Conservation (phyloP, 2,888 invertebrate genomes). For the Artemia sp. region DNA sequence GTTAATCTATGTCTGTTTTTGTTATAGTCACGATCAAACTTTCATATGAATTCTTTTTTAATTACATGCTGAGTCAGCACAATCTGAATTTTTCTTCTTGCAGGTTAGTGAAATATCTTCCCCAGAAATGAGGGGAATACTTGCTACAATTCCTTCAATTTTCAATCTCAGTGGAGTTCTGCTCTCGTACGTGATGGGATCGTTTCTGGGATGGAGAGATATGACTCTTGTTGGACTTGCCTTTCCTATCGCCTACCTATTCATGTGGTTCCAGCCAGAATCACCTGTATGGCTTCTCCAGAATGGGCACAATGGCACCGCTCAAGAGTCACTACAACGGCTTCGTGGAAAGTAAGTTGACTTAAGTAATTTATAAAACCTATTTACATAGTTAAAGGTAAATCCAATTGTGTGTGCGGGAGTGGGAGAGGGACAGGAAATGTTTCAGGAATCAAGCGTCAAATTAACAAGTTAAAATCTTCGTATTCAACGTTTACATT, state of each 20-base stretch:
- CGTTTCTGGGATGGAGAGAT: neutral
- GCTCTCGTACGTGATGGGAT: neutral
- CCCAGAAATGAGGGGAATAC: neutral
- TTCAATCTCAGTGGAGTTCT: neutral
- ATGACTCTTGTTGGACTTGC: slow-evolving; percentile 1
- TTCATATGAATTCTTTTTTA: too few species aligned
- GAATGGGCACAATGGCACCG: neutral
- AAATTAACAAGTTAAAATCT: too few species aligned
- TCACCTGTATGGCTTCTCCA: slow-evolving; percentile 2
- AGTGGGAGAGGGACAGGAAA: too few species aligned
- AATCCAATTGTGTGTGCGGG: too few species aligned
- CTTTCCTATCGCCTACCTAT: neutral
- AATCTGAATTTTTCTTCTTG: neutral
- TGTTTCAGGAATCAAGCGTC: too few species aligned
- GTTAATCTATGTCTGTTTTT: too few species aligned
- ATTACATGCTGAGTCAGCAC: too few species aligned
- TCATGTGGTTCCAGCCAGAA: slow-evolving; percentile 1
- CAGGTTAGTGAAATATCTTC: slow-evolving; percentile 10
- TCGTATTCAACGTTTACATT: too few species aligned
- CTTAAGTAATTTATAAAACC: neutral
- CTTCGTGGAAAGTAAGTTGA: neutral
- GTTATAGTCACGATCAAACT: too few species aligned
- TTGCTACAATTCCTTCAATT: neutral
- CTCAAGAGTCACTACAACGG: neutral
- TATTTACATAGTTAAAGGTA: too few species aligned